phyloP scores from a whole-genome alignment of 2,797 vertebrate genomes.

The Graptemys geographica region DNA sequence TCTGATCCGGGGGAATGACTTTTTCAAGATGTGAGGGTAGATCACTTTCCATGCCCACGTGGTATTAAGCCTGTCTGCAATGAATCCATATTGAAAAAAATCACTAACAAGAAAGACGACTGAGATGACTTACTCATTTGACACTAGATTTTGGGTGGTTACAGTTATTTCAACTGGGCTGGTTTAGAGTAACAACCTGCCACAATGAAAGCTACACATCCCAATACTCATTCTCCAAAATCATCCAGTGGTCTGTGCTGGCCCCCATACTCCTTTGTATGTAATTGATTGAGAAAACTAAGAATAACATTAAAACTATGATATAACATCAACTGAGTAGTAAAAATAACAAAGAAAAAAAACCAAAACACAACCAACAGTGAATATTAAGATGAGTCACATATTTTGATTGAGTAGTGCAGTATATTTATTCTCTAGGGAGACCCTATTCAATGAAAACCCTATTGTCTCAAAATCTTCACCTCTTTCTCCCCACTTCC shows the following conservation, averaged over 20 bases:
- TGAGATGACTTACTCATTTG: accelerated
- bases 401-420: neutral
- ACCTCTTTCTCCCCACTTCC: neutral
- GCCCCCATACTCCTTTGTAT: neutral
- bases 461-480: neutral
- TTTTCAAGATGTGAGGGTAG: neutral
- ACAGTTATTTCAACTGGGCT: neutral
- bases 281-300: too few relatives aligned
- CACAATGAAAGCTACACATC: neutral
- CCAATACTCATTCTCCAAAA: neutral
- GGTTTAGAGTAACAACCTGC: neutral
- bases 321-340: neutral
- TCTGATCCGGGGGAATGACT: neutral
- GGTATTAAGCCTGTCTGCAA: neutral
- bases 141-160: neutral
- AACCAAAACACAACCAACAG: neutral
- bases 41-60: neutral
- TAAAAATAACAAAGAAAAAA: neutral
- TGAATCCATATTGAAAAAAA: too few relatives aligned
- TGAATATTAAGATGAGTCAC: neutral
- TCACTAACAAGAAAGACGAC: neutral
- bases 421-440: neutral
- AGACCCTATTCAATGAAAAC: neutral
- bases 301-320: neutral
- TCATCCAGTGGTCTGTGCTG: neutral